Evolutionary conservation across 2,797 vertebrate species (phyloP).

Genomic region (Chiroxiphia lanceolata): DNA sequence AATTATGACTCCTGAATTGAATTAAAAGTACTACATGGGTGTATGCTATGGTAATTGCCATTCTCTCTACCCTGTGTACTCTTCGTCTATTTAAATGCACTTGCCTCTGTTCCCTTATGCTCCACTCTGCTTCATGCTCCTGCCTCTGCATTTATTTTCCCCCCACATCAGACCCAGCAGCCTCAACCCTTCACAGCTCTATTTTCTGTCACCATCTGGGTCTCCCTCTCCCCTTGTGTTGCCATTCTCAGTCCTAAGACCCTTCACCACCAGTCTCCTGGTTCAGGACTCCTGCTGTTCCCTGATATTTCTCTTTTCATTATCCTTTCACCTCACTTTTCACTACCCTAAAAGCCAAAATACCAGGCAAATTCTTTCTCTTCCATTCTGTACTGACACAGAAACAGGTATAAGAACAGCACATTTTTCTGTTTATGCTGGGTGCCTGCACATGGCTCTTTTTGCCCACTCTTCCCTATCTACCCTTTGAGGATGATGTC

Average conservation of each 20-base stretch:
- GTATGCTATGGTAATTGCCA: neutral
- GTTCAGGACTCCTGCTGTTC: neutral
- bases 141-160: neutral
- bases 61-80: neutral
- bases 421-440: conserved; percentile 36
- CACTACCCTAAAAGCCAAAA: neutral
- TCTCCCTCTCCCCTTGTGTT: neutral
- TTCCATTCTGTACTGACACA: neutral
- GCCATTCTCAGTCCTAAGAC: neutral
- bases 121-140: neutral
- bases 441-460: conserved; percentile 34
- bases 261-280: neutral
- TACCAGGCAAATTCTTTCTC: neutral
- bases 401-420: conserved; percentile 49
- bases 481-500: conserved; percentile 61
- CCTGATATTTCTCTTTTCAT: neutral
- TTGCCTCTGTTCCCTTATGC: neutral
- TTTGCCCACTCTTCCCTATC: conserved; percentile 60
- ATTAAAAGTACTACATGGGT: neutral
- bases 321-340: neutral
- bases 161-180: neutral
- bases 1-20: neutral
- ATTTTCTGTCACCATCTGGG: neutral
- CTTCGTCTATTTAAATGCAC: neutral
- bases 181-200: neutral